A percentile compares a stretch with the other conserved stretches of the same genome.
Conservation (phyloP, 2,797 vertebrate genomes). For the Mionectes olivaceus region DNA sequence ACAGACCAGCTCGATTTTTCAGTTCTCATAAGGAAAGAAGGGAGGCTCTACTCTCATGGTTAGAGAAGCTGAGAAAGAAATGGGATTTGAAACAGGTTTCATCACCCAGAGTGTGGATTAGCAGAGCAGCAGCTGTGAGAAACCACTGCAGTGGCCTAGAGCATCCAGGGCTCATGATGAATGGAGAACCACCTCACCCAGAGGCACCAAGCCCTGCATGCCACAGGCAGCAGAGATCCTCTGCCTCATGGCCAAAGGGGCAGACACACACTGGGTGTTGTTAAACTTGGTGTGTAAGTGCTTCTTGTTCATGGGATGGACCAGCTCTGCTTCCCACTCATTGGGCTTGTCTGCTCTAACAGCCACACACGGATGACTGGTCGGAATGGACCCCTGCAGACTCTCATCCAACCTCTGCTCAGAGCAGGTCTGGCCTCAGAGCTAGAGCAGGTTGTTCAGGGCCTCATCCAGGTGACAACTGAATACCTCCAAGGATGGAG, state of each 20-base stretch:
- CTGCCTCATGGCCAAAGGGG: background rate
- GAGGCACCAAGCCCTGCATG: background rate
- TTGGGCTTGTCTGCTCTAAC: background rate
- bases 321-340: background rate
- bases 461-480: background rate
- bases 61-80: background rate
- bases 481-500: background rate
- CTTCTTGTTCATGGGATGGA: background rate
- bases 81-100: background rate
- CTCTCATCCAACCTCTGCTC: background rate
- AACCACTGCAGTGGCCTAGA: background rate
- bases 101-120: background rate
- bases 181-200: background rate
- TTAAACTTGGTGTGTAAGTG: background rate
- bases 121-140: background rate
- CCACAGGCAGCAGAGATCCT: background rate
- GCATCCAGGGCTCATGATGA: fast-evolving
- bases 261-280: background rate
- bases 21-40: background rate
- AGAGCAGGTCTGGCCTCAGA: background rate
- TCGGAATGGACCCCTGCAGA: background rate
- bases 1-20: background rate
- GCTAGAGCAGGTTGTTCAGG: background rate
- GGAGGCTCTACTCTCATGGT: background rate
- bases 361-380: background rate